phyloP scores from a whole-genome alignment of 2,113 vertebrate species.

The Melanerpes aurifrons region DNA sequence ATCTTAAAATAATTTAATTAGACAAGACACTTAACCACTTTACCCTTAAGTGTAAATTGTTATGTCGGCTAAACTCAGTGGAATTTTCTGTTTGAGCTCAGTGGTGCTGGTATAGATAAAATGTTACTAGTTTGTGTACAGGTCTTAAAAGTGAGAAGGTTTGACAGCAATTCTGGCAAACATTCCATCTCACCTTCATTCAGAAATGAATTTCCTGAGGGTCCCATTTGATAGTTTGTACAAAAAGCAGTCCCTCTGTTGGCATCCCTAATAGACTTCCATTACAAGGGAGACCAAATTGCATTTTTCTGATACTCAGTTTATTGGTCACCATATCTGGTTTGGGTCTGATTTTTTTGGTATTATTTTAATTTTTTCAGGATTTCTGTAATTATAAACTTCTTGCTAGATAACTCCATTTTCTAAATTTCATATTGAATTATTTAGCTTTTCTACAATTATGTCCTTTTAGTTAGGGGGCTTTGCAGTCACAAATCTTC shows the following conservation, averaged over 20 bases:
- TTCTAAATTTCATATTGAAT: not conserved
- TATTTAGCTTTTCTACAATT: not conserved
- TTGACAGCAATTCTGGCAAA: slow-evolving; percentile 27
- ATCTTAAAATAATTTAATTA: slow-evolving; percentile 47
- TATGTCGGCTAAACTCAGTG: not conserved
- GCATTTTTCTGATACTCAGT: not conserved
- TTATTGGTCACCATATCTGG: not conserved
- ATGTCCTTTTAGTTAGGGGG: not conserved
- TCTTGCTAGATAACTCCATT: not conserved
- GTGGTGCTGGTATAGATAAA: slow-evolving; percentile 14
- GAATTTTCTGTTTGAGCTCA: slow-evolving; percentile 34
- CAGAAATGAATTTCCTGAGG: slow-evolving; percentile 27
- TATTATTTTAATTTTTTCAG: not conserved
- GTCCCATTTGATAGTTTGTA: slow-evolving; percentile 40
- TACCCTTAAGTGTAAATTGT: slow-evolving; percentile 49
- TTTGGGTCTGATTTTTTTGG: not conserved
- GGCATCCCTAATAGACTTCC: not conserved
- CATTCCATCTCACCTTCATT: not conserved
- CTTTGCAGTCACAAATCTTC: not conserved
- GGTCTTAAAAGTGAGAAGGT: not conserved
- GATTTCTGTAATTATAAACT: not conserved
- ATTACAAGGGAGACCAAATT: slow-evolving; percentile 9
- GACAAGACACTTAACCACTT: slow-evolving; percentile 16
- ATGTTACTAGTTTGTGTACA: not conserved
- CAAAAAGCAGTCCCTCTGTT: slow-evolving; percentile 16